These are phyloP conservation scores for Spheniscus mendiculus DNA, from an alignment of 2,113 vertebrate genomes.

Conservation along the genomic window DNA sequence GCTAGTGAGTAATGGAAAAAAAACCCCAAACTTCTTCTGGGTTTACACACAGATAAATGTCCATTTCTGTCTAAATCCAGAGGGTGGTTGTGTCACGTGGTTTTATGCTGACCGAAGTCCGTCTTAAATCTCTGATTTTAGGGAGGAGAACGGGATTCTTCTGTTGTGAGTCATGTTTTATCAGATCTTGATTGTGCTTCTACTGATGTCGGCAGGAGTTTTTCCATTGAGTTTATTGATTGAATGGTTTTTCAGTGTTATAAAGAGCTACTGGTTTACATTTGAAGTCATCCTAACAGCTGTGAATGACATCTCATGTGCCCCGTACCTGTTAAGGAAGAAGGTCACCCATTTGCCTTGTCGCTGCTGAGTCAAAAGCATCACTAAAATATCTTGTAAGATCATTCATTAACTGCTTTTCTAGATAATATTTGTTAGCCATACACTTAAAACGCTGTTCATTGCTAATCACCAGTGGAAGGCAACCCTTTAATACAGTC, in stretches of 20 bases:
- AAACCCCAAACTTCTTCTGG: not conserved
- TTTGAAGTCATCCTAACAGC: not conserved
- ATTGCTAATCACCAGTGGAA: not conserved
- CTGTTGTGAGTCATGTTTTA: conserved; percentile 4
- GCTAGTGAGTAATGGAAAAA: not conserved
- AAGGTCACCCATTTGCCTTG: not conserved
- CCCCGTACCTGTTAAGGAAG: not conserved
- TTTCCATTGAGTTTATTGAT: not conserved
- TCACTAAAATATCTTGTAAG: not conserved
- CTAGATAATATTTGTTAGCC: not conserved
- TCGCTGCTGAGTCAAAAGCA: not conserved
- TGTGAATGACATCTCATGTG: not conserved
- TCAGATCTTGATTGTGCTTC: not conserved
- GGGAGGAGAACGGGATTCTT: conserved; percentile 35
- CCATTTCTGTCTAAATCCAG: not conserved
- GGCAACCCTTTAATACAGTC: not conserved
- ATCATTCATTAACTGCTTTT: not conserved
- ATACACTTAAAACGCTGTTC: not conserved
- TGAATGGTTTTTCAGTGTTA: not conserved
- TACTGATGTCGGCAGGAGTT: not conserved
- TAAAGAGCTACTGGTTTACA: not conserved
- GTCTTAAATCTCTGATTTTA: not conserved
- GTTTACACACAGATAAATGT: not conserved
- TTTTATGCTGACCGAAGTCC: not conserved
- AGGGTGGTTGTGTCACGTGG: not conserved